phyloP scores from a whole-genome alignment of 2,797 vertebrate species.

The Myioborus miniatus region DNA sequence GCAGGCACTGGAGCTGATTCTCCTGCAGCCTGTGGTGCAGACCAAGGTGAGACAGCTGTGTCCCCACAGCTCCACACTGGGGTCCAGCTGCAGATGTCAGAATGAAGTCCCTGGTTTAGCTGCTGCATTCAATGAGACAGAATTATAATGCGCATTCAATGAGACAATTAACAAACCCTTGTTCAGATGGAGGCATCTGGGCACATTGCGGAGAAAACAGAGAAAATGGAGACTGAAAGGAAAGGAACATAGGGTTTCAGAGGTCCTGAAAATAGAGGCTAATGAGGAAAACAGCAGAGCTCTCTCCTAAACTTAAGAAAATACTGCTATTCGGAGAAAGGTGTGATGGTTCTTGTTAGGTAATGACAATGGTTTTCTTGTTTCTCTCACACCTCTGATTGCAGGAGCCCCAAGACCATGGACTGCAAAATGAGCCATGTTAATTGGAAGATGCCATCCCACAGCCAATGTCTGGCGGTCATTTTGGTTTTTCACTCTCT shows the following conservation, averaged over 20 bases:
- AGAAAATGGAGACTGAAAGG: background rate
- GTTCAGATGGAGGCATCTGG: background rate
- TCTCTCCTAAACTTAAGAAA: background rate
- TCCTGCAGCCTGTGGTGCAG: background rate
- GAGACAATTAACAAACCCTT: background rate
- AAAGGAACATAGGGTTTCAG: background rate
- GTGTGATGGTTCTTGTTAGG: background rate
- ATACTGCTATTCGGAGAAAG: background rate
- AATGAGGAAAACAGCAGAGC: slow-evolving; percentile 3
- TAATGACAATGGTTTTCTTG: background rate
- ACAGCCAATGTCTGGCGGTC: background rate
- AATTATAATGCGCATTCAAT: background rate
- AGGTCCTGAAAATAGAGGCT: background rate
- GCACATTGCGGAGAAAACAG: background rate
- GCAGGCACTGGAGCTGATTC: background rate
- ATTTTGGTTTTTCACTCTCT: background rate
- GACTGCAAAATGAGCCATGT: background rate
- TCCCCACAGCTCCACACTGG: background rate
- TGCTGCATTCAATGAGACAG: accelerated
- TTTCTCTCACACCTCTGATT: background rate
- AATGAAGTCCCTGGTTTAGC: background rate
- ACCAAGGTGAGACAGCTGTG: background rate
- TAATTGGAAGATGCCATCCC: background rate
- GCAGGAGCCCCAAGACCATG: background rate
- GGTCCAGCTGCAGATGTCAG: background rate